Conservation (phyloP, 2,888 invertebrate species). For the Ophioninae sp. region DNA sequence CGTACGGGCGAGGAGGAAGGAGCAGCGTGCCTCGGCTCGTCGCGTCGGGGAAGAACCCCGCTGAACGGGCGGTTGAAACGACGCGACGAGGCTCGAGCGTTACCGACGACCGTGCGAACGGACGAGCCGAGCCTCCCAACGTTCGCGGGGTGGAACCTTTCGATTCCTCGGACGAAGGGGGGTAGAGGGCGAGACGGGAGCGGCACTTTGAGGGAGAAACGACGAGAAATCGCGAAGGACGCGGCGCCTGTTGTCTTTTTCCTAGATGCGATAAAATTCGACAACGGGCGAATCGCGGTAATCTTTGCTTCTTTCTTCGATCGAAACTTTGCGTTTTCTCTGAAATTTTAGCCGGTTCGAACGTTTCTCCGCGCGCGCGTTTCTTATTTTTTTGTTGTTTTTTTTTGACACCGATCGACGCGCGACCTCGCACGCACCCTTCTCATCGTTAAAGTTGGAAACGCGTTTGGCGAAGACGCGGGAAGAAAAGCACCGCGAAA, state of each 20-base stretch:
- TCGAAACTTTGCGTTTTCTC: background rate
- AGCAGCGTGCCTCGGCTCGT: slow-evolving; percentile 48
- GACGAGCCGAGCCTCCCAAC: slow-evolving; percentile 72
- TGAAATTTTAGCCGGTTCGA: background rate
- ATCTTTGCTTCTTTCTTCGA: background rate
- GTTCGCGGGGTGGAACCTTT: slow-evolving; percentile 66
- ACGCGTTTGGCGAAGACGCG: background rate
- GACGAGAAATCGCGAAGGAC: background rate
- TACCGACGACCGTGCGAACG: slow-evolving; percentile 55
- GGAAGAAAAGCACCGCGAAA: background rate
- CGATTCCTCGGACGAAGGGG: slow-evolving; percentile 67
- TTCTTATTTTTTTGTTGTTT: background rate
- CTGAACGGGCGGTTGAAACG: background rate
- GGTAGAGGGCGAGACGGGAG: background rate
- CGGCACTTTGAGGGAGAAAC: background rate
- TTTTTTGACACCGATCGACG: background rate
- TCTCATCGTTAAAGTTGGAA: background rate
- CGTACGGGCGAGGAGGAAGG: background rate
- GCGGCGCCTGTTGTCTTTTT: background rate
- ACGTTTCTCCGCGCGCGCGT: background rate
- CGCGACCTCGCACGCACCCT: background rate
- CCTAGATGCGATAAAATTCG: background rate
- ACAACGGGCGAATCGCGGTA: background rate
- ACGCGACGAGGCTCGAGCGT: slow-evolving; percentile 57
- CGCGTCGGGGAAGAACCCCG: slow-evolving; percentile 24